Evolutionary conservation across 2,888 invertebrate genomes (phyloP), one percentile per base, ranked within the genome.

Genomic region (Chloromyia formosa): DNA sequence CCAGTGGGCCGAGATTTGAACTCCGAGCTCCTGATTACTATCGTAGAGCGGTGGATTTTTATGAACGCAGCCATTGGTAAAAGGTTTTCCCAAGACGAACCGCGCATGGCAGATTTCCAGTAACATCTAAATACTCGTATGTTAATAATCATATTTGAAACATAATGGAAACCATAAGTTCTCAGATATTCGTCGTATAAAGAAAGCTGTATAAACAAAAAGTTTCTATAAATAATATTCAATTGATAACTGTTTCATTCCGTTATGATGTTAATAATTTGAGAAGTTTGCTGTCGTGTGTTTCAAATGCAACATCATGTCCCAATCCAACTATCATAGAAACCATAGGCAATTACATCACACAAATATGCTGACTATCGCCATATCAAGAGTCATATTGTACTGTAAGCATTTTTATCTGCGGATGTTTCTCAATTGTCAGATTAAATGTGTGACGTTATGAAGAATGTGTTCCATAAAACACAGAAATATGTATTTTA

Each of bases 281-380:
- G 49, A 49, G 49, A 49, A 49, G 49, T 49, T n/a, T 49, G 49
- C 12, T 49, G 49, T 49, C 49, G 12, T 49, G 49, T 49, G 49
- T 49, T 49, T 49, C 49, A 49, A 4, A 35, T 49, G 49, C 49
- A 49, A 49, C 16, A 49, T 49, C 12, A 49, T 49, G 7, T 4
- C n/a, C n/a, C n/a, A n/a, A 35, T 35, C 2, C 27, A 35, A 35
- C 27, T 35, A 4, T 49, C 5, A 49, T 3, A 12, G 49, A 49
- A 2, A 49, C 3, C 12, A n/a, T 3, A 35, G 27, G 7, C 27
- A 35, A 49, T 49, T 49, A 49, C 49, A 49, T 49, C 49, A 49
- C 5, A 49, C 2, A 35, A 35, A 35, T 49, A 12, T 2, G 49
- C 49, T 49, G 16, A 35, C 27, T 35, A 7, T 35, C 12, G 12